phyloP scores from a whole-genome alignment of 2,888 invertebrate species.

The Lasioglossum figueresi region DNA sequence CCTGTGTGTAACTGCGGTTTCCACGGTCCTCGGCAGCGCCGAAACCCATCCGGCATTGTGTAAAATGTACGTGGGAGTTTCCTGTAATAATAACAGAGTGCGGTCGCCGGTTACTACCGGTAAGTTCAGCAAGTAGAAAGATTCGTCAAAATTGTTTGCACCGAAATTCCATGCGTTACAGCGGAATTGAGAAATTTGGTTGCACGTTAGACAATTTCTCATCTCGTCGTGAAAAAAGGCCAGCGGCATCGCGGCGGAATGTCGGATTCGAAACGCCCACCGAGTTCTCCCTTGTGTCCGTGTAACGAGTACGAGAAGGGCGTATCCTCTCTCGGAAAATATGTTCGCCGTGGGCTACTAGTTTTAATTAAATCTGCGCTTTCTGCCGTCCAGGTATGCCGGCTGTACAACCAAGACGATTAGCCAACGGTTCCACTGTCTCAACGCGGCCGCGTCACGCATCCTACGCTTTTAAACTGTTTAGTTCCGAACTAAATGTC shows the following conservation, averaged over 20 bases:
- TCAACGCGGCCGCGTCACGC: slow-evolving; percentile 48
- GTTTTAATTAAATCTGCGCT: slow-evolving; percentile 80
- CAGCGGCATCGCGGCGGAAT: slow-evolving; percentile 70
- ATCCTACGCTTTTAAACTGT: slow-evolving; percentile 56
- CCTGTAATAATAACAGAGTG: slow-evolving; percentile 8
- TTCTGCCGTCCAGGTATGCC: slow-evolving; percentile 68
- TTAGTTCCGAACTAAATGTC: slow-evolving; percentile 49
- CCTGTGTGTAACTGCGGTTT: slow-evolving; percentile 18
- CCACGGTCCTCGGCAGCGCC: background rate
- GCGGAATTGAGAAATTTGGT: slow-evolving; percentile 67
- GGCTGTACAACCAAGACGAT: slow-evolving; percentile 72
- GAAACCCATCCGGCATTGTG: slow-evolving; percentile 2
- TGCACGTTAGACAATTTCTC: slow-evolving; percentile 71
- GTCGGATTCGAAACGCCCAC: slow-evolving; percentile 72
- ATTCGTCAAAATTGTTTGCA: slow-evolving; percentile 53
- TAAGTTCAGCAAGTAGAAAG: slow-evolving; percentile 36
- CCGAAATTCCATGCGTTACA: slow-evolving; percentile 61
- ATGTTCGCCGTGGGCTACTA: slow-evolving; percentile 76
- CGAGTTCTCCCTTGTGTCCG: slow-evolving; percentile 60
- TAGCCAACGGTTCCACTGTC: slow-evolving; percentile 68
- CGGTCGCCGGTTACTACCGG: slow-evolving; percentile 37
- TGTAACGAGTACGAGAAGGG: slow-evolving; percentile 71
- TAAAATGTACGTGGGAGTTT: slow-evolving; percentile 4
- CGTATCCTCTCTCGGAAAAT: slow-evolving; percentile 74
- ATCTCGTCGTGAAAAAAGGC: slow-evolving; percentile 69